Conservation (phyloP, 2,888 invertebrate species). For the Cordilura impudica region DNA sequence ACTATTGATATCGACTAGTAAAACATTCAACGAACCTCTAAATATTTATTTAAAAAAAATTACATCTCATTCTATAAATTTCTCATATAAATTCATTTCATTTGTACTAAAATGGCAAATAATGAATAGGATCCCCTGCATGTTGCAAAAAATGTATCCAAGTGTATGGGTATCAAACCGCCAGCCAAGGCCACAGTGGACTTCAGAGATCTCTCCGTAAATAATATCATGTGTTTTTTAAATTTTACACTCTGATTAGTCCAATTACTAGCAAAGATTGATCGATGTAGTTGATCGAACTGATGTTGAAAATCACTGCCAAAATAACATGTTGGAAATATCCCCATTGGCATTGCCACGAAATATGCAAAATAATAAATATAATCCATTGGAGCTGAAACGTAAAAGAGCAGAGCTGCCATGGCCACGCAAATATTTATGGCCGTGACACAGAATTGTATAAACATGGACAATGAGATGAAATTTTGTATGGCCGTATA, state of each 20-base stretch:
- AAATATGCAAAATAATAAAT: slow-evolving; percentile 65
- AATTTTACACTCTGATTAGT: slow-evolving; percentile 62
- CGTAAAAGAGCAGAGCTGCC: slow-evolving; percentile 66
- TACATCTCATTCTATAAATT: too few relatives aligned
- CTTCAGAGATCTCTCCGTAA: slow-evolving; percentile 68
- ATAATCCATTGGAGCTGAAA: slow-evolving; percentile 57
- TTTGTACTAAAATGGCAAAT: slow-evolving; percentile 66
- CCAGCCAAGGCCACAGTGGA: slow-evolving; percentile 66
- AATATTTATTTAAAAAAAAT: too few relatives aligned
- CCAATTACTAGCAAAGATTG: slow-evolving; percentile 70
- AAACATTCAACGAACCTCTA: too few relatives aligned
- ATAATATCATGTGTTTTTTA: slow-evolving; percentile 68
- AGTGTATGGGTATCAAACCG: slow-evolving; percentile 69
- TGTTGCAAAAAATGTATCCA: too few relatives aligned
- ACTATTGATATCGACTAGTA: too few relatives aligned
- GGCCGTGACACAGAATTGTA: slow-evolving; percentile 67
- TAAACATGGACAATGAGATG: slow-evolving; percentile 68
- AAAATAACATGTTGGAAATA: slow-evolving; percentile 71
- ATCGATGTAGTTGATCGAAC: slow-evolving; percentile 65
- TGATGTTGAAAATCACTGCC: slow-evolving; percentile 67
- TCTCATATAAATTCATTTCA: slow-evolving; percentile 58
- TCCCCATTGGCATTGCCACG: slow-evolving; percentile 64
- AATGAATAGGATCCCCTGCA: slow-evolving; percentile 69
- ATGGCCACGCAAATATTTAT: slow-evolving; percentile 67
- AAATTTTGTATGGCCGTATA: slow-evolving; percentile 64